Percentiles rank a stretch among this genome's conserved stretches.
Evolutionary conservation across 1,140 invertebrate species (phyloP).

Genomic region (Steinernema feltiae): DNA sequence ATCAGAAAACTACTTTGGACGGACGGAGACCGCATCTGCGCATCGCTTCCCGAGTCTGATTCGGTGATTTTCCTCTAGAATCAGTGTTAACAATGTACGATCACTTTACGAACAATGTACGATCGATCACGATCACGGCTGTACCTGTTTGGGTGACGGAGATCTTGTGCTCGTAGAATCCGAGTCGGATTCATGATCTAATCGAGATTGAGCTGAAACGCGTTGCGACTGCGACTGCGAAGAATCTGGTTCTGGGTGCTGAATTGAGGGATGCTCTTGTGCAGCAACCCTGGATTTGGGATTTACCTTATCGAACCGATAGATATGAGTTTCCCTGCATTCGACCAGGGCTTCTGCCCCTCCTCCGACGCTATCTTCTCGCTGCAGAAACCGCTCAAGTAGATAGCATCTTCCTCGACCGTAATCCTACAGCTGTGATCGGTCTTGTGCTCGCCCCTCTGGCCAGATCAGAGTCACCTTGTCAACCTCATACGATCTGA

Average conservation of each 20-base stretch:
- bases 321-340: background rate
- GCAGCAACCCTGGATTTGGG: background rate
- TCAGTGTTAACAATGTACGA: background rate
- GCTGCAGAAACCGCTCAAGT: background rate
- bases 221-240: too few relatives aligned
- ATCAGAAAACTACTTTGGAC: too few relatives aligned
- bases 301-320: background rate
- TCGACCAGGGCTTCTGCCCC: too few relatives aligned
- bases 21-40: too few relatives aligned
- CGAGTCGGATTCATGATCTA: background rate
- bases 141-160: background rate
- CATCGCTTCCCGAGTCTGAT: background rate
- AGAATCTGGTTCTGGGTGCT: too few relatives aligned
- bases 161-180: background rate
- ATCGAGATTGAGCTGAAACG: too few relatives aligned
- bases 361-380: too few relatives aligned
- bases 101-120: too few relatives aligned
- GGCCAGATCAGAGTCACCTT: background rate
- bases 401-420: background rate
- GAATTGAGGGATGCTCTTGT: background rate
- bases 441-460: background rate
- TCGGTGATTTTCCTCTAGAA: background rate
- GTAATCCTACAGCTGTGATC: background rate
- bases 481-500: background rate
- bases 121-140: background rate